Base-by-base conservation (phyloP, 2,113 vertebrate species). In the Podarcis raffonei region DNA sequence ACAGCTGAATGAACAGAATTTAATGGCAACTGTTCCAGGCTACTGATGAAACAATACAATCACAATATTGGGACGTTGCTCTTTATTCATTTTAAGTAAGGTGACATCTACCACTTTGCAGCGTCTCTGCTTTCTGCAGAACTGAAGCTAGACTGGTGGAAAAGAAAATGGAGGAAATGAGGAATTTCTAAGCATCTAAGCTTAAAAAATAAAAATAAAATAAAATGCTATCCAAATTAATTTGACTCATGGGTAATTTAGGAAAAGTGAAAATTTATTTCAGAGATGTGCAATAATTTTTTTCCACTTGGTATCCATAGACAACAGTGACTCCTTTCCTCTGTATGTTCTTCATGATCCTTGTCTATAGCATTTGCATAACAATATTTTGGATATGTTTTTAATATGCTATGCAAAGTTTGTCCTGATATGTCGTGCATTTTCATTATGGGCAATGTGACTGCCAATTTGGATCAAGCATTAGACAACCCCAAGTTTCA, bases 1-100 rank as follows among this genome's bases (percentile, higher is more conserved):
- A 68, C 37, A 90, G 65, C 4, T 83, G 13, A 48, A 16, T 69
- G 74, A 81, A 74, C 76, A 81, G 27, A 62, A 48, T 32, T 72
- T 89, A 81, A 65, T 74, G 68, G 68, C 53, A 81, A 42, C 77
- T 35, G 30, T 81, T 85, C 83, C 76, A 85, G 83, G 30, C 66
- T 65, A 35, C 72, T 90, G 27, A 83, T 87, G 32, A 81, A 81
- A 81, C 6, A 15, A 23, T 27, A 22, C 9, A n/a, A n/a, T 59
- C 23, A 72, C 77, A 57, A 15, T 48, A 71, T 2, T 22, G 32
- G 37, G 53, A 65, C 30, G 0, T 16, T 32, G 35, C 59, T 68
- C 77, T 65, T 59, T 85, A 25, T n/a, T 87, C 59, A 76, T 23
- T 88, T 23, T 83, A 76, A 59, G n/a, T 78, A 39, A 25, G 85